Evolutionary conservation across 2,888 invertebrate species (phyloP), one percentile per base, ranked within the genome.

Genomic region (Drosophila lacicola): DNA sequence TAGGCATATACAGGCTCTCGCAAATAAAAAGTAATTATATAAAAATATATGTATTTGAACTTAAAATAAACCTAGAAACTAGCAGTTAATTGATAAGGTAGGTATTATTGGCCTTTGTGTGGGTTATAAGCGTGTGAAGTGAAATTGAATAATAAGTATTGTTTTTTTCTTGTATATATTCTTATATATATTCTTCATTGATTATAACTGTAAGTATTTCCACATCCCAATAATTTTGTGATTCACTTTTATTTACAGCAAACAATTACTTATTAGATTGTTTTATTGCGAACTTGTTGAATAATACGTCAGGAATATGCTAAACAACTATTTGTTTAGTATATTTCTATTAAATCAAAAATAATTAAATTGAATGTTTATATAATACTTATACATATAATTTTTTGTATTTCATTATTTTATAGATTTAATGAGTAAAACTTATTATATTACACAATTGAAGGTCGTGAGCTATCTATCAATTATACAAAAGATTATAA

Each of bases 41-140:
- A 11, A n/a, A 14, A 19, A 4, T 19, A 42, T 19, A 53, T 45
- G 14, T n/a, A 41, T 37, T 17, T 17, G 14, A 9, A 14, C 11
- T 44, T 49, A 46, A 56, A 71, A 36, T 56, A 71, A 51, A 44
- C 39, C 21, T 10, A 54, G 8, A 36, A 53, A 29, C 21, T 41
- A 6, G 6, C 36, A 33, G 19, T 47, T 8, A 13, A 9, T 45
- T 72, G 72, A 73, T 73, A 69, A 74, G 46, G 4, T 11, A 74
- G 46, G 4, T 11, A 1, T 46, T 54, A 1, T 46, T 54, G 56
- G 21, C 33, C 45, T 34, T 42, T 70, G 44, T 41, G 3, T n/a
- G 14, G 11, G 3, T 19, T 29, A 41, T 14, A n/a, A 9, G 25
- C 19, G 1, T 39, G 53, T 17, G 14, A 45, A 25, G 19, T 25